Conservation (phyloP, 1,140 invertebrate genomes). For the Drosophila tsacasi region DNA sequence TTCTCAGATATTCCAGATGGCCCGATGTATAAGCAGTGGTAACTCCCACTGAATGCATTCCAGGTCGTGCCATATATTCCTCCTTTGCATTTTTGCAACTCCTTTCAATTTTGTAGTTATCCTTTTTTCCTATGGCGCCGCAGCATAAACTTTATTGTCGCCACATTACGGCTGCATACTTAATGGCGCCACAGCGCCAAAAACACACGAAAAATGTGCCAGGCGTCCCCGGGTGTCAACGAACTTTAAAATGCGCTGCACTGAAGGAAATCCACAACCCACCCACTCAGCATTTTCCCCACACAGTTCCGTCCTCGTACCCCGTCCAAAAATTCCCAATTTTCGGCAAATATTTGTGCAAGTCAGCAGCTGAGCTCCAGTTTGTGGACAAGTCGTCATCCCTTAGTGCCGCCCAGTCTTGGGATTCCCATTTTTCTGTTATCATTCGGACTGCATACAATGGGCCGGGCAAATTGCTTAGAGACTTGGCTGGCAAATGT, state of each 20-base stretch:
- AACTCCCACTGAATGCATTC: conserved; percentile 19
- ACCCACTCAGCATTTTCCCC: conserved; percentile 26
- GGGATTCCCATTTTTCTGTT: conserved; percentile 50
- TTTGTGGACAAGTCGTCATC: conserved; percentile 30
- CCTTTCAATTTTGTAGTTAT: conserved; percentile 3
- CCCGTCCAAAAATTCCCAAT: conserved; percentile 25
- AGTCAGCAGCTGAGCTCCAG: conserved; percentile 59
- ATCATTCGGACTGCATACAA: conserved; percentile 71
- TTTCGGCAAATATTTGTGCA: conserved; percentile 78
- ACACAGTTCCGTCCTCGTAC: no score
- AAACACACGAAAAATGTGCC: conserved; percentile 53
- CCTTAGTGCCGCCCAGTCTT: conserved; percentile 26
- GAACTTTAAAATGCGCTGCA: conserved; percentile 73
- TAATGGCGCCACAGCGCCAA: conserved; percentile 60
- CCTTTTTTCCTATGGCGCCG: conserved; percentile 48
- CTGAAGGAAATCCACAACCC: conserved; percentile 28
- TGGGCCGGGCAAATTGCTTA: conserved; percentile 59
- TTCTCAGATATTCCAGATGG: conserved; percentile 4
- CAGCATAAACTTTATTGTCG: conserved; percentile 80
- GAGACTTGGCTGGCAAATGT: conserved; percentile 71
- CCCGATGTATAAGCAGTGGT: background rate
- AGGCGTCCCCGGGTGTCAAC: conserved; percentile 47
- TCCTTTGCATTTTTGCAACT: conserved; percentile 17
- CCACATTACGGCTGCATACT: conserved; percentile 78
- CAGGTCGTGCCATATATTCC: background rate